Conservation (phyloP, 2,888 invertebrate genomes). For the Seira ritae region DNA sequence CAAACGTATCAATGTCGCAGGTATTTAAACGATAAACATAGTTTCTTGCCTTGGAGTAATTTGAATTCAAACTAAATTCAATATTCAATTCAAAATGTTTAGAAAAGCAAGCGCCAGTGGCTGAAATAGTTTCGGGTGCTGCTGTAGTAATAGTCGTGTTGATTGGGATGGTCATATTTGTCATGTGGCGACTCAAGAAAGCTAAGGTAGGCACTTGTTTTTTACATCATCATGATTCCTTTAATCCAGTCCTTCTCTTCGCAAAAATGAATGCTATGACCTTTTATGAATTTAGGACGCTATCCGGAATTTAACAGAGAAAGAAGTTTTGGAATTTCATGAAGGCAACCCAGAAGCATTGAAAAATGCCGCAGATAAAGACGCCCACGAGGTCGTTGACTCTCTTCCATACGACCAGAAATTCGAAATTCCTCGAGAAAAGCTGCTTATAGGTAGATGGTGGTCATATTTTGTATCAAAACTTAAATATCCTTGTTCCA, state of each 20-base stretch:
- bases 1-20: constrained; percentile 60
- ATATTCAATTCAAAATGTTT: background rate
- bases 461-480: constrained; percentile 5
- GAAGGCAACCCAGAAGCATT: constrained; percentile 66
- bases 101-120: constrained; percentile 58
- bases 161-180: constrained; percentile 43
- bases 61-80: no score
- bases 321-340: constrained; percentile 66
- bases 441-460: constrained; percentile 59
- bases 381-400: constrained; percentile 59
- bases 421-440: constrained; percentile 65
- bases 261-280: background rate
- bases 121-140: constrained; percentile 52
- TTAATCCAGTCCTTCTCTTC: no score
- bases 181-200: constrained; percentile 62
- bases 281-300: constrained; percentile 42
- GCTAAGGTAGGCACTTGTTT: constrained; percentile 54
- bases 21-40: constrained; percentile 18
- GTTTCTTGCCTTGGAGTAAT: background rate
- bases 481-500: background rate
- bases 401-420: constrained; percentile 66
- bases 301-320: constrained; percentile 61
- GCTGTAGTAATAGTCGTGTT: constrained; percentile 48
- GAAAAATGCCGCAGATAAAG: constrained; percentile 50
- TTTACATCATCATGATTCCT: no score